Evolutionary conservation across 1,140 invertebrate genomes (phyloP).

Genomic region (Globodera rostochiensis): DNA sequence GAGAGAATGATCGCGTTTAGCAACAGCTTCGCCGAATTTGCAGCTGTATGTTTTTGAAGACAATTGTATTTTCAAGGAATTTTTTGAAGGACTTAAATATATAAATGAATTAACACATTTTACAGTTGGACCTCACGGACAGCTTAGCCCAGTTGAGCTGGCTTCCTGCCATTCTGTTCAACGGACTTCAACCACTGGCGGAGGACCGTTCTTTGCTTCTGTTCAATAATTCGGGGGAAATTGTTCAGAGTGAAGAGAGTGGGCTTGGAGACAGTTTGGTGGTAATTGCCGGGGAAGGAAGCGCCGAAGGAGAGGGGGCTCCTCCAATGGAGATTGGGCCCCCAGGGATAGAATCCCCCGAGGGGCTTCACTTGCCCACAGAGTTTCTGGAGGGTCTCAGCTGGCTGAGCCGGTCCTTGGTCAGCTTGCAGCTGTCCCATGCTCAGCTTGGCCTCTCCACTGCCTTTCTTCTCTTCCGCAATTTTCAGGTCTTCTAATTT

Average conservation of each 20-base stretch:
- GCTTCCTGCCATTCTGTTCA: background rate
- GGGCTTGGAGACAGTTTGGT: background rate
- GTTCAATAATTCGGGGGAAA: background rate
- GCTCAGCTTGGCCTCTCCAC: conserved; percentile 14
- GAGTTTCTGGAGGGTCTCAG: background rate
- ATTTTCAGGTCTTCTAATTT: conserved; percentile 3
- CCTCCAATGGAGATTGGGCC: background rate
- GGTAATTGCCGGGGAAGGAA: background rate
- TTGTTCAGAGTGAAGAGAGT: background rate
- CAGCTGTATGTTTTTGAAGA: background rate
- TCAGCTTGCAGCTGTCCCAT: conserved; percentile 8
- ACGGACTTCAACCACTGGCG: background rate
- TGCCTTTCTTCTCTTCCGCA: conserved; percentile 16
- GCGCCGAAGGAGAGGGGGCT: background rate
- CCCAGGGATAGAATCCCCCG: background rate
- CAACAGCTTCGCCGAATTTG: background rate
- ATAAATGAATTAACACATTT: background rate
- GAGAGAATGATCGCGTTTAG: conserved; percentile 17
- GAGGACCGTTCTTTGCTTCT: background rate
- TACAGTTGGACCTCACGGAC: background rate
- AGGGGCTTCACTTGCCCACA: background rate
- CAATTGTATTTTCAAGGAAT: too few species aligned
- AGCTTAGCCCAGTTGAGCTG: background rate
- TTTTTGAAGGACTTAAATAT: background rate
- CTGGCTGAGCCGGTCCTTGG: background rate